phyloP scores from a whole-genome alignment of 2,888 invertebrate genomes.

The Nomada ruficornis region DNA sequence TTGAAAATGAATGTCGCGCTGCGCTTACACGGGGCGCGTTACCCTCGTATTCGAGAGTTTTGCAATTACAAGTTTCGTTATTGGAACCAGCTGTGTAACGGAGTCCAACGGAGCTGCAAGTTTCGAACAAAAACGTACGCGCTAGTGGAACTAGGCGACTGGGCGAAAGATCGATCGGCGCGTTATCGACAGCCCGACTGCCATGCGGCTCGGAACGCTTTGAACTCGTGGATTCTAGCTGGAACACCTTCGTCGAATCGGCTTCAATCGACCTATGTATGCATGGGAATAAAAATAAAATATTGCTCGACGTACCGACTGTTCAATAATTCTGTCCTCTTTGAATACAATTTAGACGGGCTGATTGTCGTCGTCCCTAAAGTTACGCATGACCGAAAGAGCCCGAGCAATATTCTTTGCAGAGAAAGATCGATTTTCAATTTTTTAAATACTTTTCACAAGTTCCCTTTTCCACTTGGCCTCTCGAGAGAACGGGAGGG shows the following conservation, averaged over 20 bases:
- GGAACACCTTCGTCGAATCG: constrained; percentile 21
- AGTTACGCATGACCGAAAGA: too few species aligned
- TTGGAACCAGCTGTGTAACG: not conserved
- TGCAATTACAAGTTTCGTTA: not conserved
- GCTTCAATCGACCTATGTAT: constrained; percentile 18
- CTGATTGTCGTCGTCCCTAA: too few species aligned
- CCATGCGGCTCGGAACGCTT: constrained; percentile 36
- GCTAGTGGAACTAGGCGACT: constrained; percentile 5
- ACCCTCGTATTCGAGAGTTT: not conserved
- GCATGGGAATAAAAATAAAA: too few species aligned
- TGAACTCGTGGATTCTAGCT: not conserved
- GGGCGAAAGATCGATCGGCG: constrained; percentile 58
- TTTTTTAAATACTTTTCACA: too few species aligned
- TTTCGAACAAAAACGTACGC: constrained; percentile 3
- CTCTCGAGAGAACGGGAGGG: not conserved
- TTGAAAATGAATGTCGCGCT: constrained; percentile 12
- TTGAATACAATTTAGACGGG: too few species aligned
- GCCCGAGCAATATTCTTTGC: too few species aligned
- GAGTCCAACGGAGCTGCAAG: not conserved
- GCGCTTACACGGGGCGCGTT: not conserved
- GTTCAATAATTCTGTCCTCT: too few species aligned
- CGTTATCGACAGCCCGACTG: constrained; percentile 62
- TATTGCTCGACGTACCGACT: too few species aligned
- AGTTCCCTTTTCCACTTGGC: not conserved
- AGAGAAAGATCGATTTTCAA: too few species aligned